Percentiles rank a stretch among this genome's conserved stretches.
These are phyloP conservation scores for Cochlearius cochlearius DNA, from an alignment of 2,113 vertebrate genomes.

Conservation along the genomic window DNA sequence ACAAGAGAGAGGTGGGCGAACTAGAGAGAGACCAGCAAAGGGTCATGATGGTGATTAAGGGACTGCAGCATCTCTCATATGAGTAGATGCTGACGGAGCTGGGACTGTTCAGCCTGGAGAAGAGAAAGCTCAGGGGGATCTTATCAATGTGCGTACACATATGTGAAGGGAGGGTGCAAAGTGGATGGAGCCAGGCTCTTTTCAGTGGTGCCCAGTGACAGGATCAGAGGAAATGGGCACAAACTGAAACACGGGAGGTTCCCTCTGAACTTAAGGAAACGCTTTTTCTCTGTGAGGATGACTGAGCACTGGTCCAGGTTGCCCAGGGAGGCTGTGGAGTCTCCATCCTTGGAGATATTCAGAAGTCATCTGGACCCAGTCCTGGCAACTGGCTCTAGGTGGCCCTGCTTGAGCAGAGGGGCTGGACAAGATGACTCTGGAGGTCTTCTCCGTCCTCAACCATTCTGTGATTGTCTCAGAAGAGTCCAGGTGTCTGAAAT, in stretches of 20 bases:
- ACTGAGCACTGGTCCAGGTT: not conserved
- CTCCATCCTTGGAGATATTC: not conserved
- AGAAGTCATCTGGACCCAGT: not conserved
- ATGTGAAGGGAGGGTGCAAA: not conserved
- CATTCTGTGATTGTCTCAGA: not conserved
- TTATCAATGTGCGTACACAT: not conserved
- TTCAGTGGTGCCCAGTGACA: not conserved
- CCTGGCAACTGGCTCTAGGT: not conserved
- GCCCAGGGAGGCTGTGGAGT: not conserved
- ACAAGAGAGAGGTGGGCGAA: not conserved
- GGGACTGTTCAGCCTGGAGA: not conserved
- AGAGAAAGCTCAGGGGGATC: not conserved
- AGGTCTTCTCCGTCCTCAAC: not conserved
- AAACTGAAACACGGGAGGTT: not conserved
- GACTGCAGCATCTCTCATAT: not conserved
- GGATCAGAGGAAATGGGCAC: not conserved
- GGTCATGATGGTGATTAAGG: not conserved
- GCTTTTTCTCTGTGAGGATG: not conserved
- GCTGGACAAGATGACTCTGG: not conserved
- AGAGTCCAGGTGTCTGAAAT: not conserved
- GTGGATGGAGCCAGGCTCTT: not conserved
- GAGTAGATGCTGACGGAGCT: not conserved
- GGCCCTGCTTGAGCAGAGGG: not conserved
- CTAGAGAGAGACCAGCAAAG: not conserved
- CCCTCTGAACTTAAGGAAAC: not conserved